phyloP scores from a whole-genome alignment of 2,113 vertebrate genomes.

The Rhea americana region DNA sequence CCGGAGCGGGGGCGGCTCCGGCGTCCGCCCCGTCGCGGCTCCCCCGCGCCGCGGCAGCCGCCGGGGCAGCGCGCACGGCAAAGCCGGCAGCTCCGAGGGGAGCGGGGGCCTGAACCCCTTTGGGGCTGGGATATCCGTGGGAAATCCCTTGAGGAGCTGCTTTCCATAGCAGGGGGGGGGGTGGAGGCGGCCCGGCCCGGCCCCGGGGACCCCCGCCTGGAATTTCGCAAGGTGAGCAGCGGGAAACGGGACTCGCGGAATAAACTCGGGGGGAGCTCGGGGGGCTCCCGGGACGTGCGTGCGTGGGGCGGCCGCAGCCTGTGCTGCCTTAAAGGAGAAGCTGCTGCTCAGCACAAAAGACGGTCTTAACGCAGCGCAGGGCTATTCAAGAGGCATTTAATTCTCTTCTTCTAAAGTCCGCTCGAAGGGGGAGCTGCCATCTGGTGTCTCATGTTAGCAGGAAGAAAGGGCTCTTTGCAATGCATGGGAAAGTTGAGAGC shows the following conservation, averaged over 20 bases:
- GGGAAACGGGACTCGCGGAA: not conserved
- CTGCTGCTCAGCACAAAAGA: slow-evolving; percentile 9
- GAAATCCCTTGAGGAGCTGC: accelerated
- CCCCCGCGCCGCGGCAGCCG: too few relatives aligned
- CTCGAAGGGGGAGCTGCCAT: slow-evolving; percentile 36
- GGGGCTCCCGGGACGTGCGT: not conserved
- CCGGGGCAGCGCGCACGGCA: too few relatives aligned
- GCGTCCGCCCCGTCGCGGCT: too few relatives aligned
- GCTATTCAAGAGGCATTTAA: slow-evolving; percentile 4
- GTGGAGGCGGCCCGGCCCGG: accelerated
- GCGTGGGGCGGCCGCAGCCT: accelerated
- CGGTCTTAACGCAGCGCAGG: not conserved
- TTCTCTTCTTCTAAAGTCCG: not conserved
- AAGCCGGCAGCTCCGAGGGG: not conserved
- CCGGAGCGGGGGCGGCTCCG: too few relatives aligned
- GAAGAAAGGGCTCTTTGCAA: not conserved
- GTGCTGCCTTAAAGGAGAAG: not conserved
- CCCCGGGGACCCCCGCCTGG: accelerated
- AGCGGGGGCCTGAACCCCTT: not conserved
- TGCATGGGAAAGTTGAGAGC: not conserved
- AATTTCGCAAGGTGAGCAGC: accelerated
- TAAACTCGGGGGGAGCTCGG: accelerated
- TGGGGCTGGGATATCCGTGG: not conserved
- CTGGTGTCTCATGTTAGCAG: slow-evolving; percentile 48
- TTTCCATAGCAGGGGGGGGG: not conserved